phyloP scores from a whole-genome alignment of 2,888 invertebrate species.

The Sinhomidia bicolor region DNA sequence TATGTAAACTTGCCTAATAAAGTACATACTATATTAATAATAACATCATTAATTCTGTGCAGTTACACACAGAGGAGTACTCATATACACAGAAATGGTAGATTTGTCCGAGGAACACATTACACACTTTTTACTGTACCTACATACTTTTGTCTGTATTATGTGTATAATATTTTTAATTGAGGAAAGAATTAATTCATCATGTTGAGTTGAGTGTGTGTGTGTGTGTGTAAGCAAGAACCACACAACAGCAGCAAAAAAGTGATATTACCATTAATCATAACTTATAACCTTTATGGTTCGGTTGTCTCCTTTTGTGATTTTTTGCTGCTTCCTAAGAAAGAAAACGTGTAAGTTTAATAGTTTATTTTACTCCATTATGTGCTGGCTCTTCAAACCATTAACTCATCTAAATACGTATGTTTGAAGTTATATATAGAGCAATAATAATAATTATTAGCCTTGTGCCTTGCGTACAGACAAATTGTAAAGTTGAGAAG shows the following conservation, averaged over 20 bases:
- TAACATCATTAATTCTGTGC: neutral
- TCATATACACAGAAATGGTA: neutral
- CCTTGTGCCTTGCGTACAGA: neutral
- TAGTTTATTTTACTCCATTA: slow-evolving; percentile 28
- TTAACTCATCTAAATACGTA: slow-evolving; percentile 63
- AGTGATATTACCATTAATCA: slow-evolving; percentile 63
- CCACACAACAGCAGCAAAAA: neutral
- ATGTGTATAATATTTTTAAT: slow-evolving; percentile 49
- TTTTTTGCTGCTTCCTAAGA: slow-evolving; percentile 43
- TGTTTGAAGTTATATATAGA: slow-evolving; percentile 26
- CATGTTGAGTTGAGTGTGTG: too few species aligned
- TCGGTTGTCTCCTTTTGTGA: slow-evolving; percentile 61
- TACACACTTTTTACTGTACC: neutral
- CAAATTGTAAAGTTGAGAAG: neutral
- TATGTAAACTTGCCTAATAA: neutral
- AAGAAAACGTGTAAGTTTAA: slow-evolving; percentile 18
- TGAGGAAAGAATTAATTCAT: slow-evolving; percentile 71
- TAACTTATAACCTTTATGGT: slow-evolving; percentile 66
- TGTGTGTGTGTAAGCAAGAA: neutral
- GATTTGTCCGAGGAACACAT: slow-evolving; percentile 24
- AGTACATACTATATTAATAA: neutral
- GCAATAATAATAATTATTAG: slow-evolving; percentile 39
- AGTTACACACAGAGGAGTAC: too few species aligned
- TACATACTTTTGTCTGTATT: neutral
- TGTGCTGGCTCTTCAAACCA: slow-evolving; percentile 59